These are phyloP conservation scores for Zoanthus solanderi DNA, from an alignment of 92 coral and sea anemone species.

Conservation along the genomic window DNA sequence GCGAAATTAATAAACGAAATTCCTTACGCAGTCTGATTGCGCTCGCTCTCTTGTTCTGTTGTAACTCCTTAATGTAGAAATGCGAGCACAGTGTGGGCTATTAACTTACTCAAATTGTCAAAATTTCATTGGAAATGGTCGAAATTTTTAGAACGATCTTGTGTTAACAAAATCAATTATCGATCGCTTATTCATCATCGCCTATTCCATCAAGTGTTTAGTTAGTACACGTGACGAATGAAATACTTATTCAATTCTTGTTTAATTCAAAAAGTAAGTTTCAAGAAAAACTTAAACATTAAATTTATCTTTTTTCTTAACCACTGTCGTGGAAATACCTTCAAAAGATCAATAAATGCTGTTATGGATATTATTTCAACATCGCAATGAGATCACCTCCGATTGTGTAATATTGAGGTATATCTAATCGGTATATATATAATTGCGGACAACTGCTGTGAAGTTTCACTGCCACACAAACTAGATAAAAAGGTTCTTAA, in stretches of 20 bases:
- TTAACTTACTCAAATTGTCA: conserved; percentile 36
- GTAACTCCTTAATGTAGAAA: conserved; percentile 4
- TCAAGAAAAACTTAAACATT: neutral
- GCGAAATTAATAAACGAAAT: neutral
- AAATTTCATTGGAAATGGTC: conserved; percentile 38
- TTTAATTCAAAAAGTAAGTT: neutral
- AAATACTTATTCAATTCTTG: neutral
- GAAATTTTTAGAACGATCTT: conserved; percentile 29
- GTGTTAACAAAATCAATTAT: conserved; percentile 19
- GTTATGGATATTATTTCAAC: neutral
- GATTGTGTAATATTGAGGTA: neutral
- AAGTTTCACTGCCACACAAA: neutral
- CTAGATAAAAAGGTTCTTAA: neutral
- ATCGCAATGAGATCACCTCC: neutral
- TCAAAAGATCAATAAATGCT: neutral
- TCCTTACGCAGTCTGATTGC: neutral
- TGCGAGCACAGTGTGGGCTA: conserved; percentile 27
- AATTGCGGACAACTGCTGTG: neutral
- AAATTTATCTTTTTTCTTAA: neutral
- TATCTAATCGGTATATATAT: conserved; percentile 14
- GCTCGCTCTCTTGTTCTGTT: neutral
- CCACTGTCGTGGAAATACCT: neutral
- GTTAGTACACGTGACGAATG: conserved; percentile 21
- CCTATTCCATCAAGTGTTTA: neutral
- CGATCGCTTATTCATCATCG: conserved; percentile 3